A percentile compares a stretch with the other conserved stretches of the same genome.
phyloP scores from a whole-genome alignment of 2,797 vertebrate species.

The Mormyrus hasselquistii region DNA sequence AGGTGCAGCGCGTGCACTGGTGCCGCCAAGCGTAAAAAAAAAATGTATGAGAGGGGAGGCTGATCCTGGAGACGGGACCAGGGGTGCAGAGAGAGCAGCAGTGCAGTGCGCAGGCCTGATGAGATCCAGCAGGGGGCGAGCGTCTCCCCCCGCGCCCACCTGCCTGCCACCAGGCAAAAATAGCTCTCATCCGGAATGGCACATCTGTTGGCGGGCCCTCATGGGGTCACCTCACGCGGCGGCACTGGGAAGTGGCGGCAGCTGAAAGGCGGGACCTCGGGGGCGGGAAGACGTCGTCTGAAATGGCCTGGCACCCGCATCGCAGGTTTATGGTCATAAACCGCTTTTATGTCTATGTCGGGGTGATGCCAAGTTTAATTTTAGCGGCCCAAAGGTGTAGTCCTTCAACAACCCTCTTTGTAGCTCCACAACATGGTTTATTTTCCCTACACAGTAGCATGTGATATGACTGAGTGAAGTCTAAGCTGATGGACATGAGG shows the following conservation, averaged over 20 bases:
- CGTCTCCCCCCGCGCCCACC: conserved; percentile 56
- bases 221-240: conserved; percentile 52
- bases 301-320: not conserved
- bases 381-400: not conserved
- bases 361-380: not conserved
- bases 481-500: not conserved
- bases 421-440: conserved; percentile 6
- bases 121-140: conserved; percentile 54
- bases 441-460: conserved; percentile 6
- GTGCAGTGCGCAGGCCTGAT: conserved; percentile 47
- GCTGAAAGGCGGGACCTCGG: not conserved
- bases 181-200: conserved; percentile 41
- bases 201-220: conserved; percentile 53
- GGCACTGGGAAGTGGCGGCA: conserved; percentile 35
- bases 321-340: not conserved
- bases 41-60: not conserved
- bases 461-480: not conserved
- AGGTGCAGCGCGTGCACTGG: not conserved
- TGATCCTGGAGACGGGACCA: not conserved
- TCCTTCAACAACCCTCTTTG: not conserved
- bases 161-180: conserved; percentile 52
- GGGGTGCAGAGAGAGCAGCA: conserved; percentile 25
- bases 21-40: not conserved
- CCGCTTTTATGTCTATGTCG: not conserved
- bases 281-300: not conserved